Conservation (phyloP, 2,113 vertebrate genomes). For the Haemorhous mexicanus region DNA sequence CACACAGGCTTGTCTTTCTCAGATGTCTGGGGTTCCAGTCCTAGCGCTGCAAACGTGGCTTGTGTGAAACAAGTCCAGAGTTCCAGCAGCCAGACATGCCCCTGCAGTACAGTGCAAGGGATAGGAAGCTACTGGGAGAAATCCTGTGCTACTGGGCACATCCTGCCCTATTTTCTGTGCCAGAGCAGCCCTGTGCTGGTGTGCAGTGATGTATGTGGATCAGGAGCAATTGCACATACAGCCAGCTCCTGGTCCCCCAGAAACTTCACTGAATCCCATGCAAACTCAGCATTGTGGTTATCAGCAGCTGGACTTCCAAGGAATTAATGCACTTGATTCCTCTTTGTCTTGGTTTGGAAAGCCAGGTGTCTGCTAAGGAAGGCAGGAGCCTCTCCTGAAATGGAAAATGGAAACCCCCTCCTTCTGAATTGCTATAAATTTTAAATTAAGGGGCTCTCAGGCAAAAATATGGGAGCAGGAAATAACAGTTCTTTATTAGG, state of each 20-base stretch:
- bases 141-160: not conserved
- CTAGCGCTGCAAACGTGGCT: not conserved
- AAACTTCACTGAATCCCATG: not conserved
- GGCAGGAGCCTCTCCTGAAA: too few species aligned
- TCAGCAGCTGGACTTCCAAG: not conserved
- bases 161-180: not conserved
- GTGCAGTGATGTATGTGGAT: not conserved
- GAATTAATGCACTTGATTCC: not conserved
- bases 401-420: too few species aligned
- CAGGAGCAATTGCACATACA: not conserved
- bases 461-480: too few species aligned
- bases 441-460: too few species aligned
- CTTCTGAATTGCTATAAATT: too few species aligned
- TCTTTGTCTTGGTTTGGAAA: not conserved
- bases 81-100: not conserved
- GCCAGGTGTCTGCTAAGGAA: too few species aligned
- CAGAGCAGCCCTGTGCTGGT: not conserved
- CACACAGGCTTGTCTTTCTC: rapidly evolving
- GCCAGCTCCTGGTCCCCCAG: not conserved
- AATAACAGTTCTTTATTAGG: too few species aligned
- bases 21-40: not conserved
- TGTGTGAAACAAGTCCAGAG: not conserved
- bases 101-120: not conserved
- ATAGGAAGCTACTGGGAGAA: not conserved
- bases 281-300: not conserved